Conservation (phyloP, 2,888 invertebrate genomes). For the Sesamia inferens region DNA sequence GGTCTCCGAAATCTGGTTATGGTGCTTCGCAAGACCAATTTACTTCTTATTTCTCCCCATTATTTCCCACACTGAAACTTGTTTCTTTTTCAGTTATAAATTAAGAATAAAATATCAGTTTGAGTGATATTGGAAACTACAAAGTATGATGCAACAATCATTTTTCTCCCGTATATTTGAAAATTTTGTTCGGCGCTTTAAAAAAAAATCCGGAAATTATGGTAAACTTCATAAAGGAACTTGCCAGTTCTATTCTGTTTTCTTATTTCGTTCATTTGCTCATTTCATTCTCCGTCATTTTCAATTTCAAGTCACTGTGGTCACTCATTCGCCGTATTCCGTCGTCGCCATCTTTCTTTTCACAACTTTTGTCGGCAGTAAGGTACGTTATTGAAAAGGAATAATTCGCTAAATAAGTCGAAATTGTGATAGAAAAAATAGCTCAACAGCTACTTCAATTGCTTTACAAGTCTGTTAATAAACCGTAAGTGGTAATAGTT, state of each 20-base stretch:
- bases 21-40: no score
- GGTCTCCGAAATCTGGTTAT: no score
- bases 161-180: conserved; percentile 40
- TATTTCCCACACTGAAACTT: neutral
- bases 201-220: conserved; percentile 58
- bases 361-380: conserved; percentile 83
- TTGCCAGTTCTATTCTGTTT: conserved; percentile 53
- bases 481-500: conserved; percentile 61
- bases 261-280: conserved; percentile 44
- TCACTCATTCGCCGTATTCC: conserved; percentile 68
- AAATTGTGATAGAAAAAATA: conserved; percentile 60
- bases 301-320: conserved; percentile 52
- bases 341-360: conserved; percentile 88
- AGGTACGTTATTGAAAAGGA: conserved; percentile 82
- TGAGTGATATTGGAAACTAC: neutral
- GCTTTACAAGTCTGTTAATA: conserved; percentile 51
- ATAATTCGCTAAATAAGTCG: conserved; percentile 67
- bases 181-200: conserved; percentile 37
- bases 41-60: neutral
- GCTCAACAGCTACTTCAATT: conserved; percentile 48
- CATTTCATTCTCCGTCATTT: conserved; percentile 60
- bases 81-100: conserved; percentile 1
- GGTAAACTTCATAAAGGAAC: conserved; percentile 54
- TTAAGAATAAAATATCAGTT: neutral
- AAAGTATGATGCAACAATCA: conserved; percentile 35